Evolutionary conservation across 2,888 invertebrate species (phyloP), one percentile per base, ranked within the genome.

Genomic region (Punctoribates punctum): DNA sequence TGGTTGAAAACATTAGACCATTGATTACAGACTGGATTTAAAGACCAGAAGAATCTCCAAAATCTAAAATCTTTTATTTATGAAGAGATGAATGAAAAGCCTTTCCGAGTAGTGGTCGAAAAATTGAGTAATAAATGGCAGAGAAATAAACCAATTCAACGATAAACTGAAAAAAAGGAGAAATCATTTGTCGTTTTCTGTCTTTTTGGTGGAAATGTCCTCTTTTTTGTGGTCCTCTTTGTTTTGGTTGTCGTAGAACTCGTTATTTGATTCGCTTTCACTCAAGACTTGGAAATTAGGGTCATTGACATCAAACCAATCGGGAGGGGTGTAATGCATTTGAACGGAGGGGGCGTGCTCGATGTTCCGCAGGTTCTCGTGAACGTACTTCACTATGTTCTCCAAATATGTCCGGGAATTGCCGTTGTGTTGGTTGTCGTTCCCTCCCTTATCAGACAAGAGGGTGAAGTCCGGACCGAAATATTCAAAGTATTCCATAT

Each of bases 401-500:
- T 97, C 96, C 75, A 99, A 85, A 83, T 98, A 99, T 95, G 81
- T 42, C 25, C 77, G 77, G 11, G 92, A 92, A 83, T 99, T 99
- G 0, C 92, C 93, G 84, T 99, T 99, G 79, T 94, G 94, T 11
- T 73, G 73, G 15, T 46, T 54, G 46, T 78, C 78, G 38, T 74
- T 75, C 42, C 77, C 46, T 2, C 73, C 75, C 34, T 78, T 78
- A 54, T 97, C 96, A 0, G 97, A 96, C 85, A 98, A 96, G 17
- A 99, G 85, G 0, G 92, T 92, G 82, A 97, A 98, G 83, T 99
- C 98, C 0, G 98, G 98, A 0, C 94, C 94, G 84, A 98, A 99
- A 84, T 95, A 98, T 83, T 97, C 96, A 76, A 96, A 87, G 83
- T 97, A 99, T 83, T 98, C 96, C 0, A 81, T 51, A 83, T 93